Conservation (phyloP, 2,797 vertebrate genomes). For the Falco biarmicus region DNA sequence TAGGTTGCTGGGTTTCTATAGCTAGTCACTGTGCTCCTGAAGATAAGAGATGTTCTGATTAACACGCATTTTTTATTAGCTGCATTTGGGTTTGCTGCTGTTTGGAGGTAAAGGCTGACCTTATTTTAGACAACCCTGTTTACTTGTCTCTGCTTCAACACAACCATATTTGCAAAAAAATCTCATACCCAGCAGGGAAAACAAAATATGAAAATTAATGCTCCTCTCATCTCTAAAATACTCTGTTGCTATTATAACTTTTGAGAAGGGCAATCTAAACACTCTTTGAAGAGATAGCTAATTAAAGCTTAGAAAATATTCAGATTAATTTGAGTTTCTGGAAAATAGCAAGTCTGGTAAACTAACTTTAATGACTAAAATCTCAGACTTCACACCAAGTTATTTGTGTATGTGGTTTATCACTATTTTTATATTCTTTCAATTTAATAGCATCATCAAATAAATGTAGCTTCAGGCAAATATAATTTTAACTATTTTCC, state of each 20-base stretch:
- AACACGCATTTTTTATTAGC: neutral
- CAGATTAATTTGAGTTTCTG: constrained; percentile 43
- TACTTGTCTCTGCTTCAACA: neutral
- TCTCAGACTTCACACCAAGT: constrained; percentile 25
- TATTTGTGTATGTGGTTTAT: constrained; percentile 50
- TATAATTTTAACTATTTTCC: neutral
- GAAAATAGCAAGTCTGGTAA: constrained; percentile 33
- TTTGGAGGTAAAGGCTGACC: neutral
- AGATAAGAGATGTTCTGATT: neutral
- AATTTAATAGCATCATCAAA: constrained; percentile 50
- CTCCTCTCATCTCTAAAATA: neutral
- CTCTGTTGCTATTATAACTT: neutral
- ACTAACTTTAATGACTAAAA: constrained; percentile 40
- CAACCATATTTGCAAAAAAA: neutral
- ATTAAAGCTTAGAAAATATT: constrained; percentile 54
- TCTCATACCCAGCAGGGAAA: neutral
- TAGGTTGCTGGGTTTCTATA: neutral
- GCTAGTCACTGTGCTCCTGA: neutral
- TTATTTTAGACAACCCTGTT: neutral
- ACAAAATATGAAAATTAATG: neutral
- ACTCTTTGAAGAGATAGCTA: constrained; percentile 14
- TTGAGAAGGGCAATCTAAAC: constrained; percentile 10
- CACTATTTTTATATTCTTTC: constrained; percentile 60
- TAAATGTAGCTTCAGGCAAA: neutral
- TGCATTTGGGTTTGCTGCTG: neutral